A percentile compares a stretch with the other conserved stretches of the same genome.
Evolutionary conservation across 1,140 invertebrate species (phyloP).

Genomic region (Steinernema feltiae): DNA sequence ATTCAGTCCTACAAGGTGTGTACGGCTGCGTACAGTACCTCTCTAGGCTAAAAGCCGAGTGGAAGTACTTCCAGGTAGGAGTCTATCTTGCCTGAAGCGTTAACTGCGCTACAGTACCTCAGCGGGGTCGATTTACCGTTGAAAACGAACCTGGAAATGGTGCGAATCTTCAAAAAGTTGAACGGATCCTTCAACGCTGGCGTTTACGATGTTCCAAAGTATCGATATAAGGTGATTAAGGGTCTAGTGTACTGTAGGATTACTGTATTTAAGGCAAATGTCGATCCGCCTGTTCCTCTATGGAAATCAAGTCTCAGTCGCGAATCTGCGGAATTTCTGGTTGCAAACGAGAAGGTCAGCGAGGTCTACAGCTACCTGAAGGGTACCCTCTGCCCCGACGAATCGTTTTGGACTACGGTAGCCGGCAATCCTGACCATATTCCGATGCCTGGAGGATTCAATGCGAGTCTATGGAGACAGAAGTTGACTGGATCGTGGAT

Average conservation of each 20-base stretch:
- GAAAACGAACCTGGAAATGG: no score
- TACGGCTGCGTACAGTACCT: conserved; percentile 39
- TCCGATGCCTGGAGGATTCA: not conserved
- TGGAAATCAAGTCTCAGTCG: conserved; percentile 45
- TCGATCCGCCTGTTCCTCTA: conserved; percentile 28
- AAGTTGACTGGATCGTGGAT: not conserved
- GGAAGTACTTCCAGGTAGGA: conserved; percentile 43
- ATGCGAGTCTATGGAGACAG: not conserved
- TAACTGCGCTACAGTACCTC: conserved; percentile 39
- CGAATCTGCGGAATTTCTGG: conserved; percentile 32
- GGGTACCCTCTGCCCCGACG: not conserved
- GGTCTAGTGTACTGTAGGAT: not conserved
- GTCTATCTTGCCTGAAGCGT: conserved; percentile 22
- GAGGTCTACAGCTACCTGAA: conserved; percentile 28
- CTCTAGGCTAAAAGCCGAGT: conserved; percentile 35
- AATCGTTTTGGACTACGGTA: no score
- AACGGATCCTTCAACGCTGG: conserved; percentile 45
- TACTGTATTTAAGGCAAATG: not conserved
- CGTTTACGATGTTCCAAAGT: conserved; percentile 21
- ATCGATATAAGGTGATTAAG: conserved; percentile 12
- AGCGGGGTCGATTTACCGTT: no score
- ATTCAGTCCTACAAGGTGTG: conserved; percentile 41
- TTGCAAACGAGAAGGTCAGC: conserved; percentile 34
- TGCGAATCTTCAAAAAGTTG: no score
- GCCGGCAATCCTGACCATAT: no score